A percentile compares a stretch with the other conserved stretches of the same genome.
phyloP scores from a whole-genome alignment of 2,888 invertebrate species.

The Cataglyphis cursor region DNA sequence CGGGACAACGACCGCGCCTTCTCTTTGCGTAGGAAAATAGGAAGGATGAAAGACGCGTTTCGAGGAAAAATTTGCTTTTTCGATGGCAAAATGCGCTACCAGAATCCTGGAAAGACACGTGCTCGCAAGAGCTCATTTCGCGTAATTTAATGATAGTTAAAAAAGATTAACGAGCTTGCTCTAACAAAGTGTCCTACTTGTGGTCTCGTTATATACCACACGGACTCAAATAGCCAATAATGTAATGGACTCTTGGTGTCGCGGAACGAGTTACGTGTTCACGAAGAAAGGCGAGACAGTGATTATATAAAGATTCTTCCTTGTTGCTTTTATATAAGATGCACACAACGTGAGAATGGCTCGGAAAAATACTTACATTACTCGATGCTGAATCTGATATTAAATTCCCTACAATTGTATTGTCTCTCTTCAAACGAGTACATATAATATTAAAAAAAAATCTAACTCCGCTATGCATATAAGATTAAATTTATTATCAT shows the following conservation, averaged over 20 bases:
- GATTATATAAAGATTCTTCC: not conserved
- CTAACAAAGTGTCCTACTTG: conserved; percentile 9
- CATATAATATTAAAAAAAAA: not conserved
- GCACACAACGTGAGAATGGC: not conserved
- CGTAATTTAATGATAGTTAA: conserved; percentile 18
- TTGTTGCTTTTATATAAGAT: not conserved
- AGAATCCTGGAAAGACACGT: conserved; percentile 1
- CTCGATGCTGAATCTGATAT: not conserved
- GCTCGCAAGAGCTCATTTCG: conserved; percentile 1
- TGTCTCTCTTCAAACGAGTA: not conserved
- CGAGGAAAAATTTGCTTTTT: conserved; percentile 12
- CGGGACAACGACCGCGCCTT: conserved; percentile 40
- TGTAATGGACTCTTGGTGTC: conserved; percentile 32
- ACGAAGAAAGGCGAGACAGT: not conserved
- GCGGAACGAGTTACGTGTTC: conserved; percentile 48
- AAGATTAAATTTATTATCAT: not conserved
- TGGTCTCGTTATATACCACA: conserved; percentile 49
- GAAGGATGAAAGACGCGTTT: not conserved
- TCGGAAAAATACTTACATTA: not conserved
- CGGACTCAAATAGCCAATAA: conserved; percentile 52
- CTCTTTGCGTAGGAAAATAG: not conserved
- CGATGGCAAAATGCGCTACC: not conserved
- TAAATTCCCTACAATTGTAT: not conserved
- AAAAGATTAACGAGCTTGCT: conserved; percentile 21
- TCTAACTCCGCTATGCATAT: not conserved